Evolutionary conservation across 2,888 invertebrate genomes (phyloP), one percentile per base, ranked within the genome.

Genomic region (Epinotia nisella): DNA sequence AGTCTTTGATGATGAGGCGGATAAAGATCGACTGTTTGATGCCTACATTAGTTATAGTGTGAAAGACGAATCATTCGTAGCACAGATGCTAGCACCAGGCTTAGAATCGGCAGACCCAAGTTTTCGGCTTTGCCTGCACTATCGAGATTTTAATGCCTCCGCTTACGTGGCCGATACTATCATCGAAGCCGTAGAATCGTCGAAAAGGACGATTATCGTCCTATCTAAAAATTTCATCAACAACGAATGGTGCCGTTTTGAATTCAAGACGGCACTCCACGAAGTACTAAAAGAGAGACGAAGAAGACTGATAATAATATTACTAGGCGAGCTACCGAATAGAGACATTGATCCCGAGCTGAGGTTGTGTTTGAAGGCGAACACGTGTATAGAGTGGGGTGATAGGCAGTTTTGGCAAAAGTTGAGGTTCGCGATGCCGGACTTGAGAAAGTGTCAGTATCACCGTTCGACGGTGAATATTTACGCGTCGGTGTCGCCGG

Each of bases 331-430:
- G 84, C 94, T 98, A 80, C 97, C 98, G 74, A 96, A 97, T 81
- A 95, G 97, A 78, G 98, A 98, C 88, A 95, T 98, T 76, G 98
- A 98, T 91, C 96, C 97, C 78, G 98, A 98, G 90, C 95, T 99
- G 86, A 95, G 98, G 80, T 95, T 97, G 86, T 98, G 98, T 90
- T 95, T 99, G 84, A 96, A 98, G 84, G 97, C 97, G 75, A 97
- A 98, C 93, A 97, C 98, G 81, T 97, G 98, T 88, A 96, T 99
- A 85, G 97, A 97, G 89, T 98, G 97, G 97, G 97, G 97, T 77
- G 98, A 99, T 91, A 96, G 97, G 87, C 96, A 98, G 86, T 99
- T 99, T 94, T 99, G 99, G 99, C 98, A 98, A 87, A 98, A 99
- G 92, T 94, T 99, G 77, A 96, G 97, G 85, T 97, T 97, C 85